Evolutionary conservation across 2,888 invertebrate genomes (phyloP).

Genomic region (Caenorhabditis wallacei): DNA sequence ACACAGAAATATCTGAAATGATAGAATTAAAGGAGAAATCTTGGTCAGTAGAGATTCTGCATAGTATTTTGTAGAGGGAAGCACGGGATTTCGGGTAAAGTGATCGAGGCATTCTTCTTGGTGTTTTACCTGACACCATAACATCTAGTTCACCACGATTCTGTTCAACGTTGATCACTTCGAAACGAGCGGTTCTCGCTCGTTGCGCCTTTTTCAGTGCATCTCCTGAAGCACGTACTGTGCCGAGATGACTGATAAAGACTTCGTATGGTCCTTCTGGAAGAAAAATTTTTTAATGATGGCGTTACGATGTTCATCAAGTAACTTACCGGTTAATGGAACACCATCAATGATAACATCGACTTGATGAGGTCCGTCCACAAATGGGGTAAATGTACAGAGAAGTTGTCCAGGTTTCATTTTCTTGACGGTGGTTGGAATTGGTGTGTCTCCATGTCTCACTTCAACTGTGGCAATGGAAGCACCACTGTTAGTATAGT

Average conservation of each 20-base stretch:
- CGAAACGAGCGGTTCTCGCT: constrained; percentile 81
- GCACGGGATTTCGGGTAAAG: neutral
- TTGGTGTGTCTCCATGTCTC: constrained; percentile 86
- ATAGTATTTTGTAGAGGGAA: constrained; percentile 42
- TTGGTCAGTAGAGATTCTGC: constrained; percentile 18
- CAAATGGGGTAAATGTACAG: constrained; percentile 88
- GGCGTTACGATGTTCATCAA: neutral
- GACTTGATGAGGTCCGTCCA: constrained; percentile 92
- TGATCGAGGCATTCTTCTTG: neutral
- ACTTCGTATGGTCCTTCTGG: constrained; percentile 83
- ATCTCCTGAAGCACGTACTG: constrained; percentile 81
- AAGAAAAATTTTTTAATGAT: constrained; percentile 12
- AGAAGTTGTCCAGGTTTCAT: constrained; percentile 80
- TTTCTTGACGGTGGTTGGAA: constrained; percentile 75
- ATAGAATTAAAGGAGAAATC: neutral
- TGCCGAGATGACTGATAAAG: constrained; percentile 76
- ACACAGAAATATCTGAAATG: constrained; percentile 52
- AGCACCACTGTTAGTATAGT: constrained; percentile 90
- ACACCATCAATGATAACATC: constrained; percentile 92
- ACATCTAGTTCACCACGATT: constrained; percentile 83
- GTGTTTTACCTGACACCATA: constrained; percentile 78
- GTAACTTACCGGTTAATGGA: constrained; percentile 85
- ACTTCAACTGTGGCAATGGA: constrained; percentile 90
- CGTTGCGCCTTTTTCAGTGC: constrained; percentile 80
- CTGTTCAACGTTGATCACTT: constrained; percentile 80